phyloP scores from a whole-genome alignment of 2,888 invertebrate genomes.

The Pristionchus mayeri region DNA sequence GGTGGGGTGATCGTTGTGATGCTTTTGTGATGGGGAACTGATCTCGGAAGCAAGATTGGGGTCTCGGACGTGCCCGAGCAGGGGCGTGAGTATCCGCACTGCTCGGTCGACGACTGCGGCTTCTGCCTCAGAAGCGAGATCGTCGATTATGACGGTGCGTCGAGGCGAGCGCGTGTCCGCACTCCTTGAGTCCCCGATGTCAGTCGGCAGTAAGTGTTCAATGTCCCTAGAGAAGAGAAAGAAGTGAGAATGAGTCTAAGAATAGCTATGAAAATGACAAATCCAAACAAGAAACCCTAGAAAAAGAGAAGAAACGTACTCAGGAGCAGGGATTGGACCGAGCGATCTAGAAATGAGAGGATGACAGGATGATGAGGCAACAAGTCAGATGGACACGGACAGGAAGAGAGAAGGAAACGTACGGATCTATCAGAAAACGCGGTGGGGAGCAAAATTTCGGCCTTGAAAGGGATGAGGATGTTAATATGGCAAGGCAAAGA shows the following conservation, averaged over 20 bases:
- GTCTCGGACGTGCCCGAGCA: too few species aligned
- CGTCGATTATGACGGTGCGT: too few species aligned
- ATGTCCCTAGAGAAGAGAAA: conserved; percentile 1
- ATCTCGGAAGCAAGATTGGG: too few species aligned
- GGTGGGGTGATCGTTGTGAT: too few species aligned
- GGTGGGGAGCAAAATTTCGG: too few species aligned
- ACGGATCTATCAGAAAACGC: conserved; percentile 33
- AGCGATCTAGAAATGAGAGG: background rate
- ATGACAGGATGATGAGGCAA: background rate
- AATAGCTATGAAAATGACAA: background rate
- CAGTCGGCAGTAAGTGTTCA: background rate
- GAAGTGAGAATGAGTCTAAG: background rate
- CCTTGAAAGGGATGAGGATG: background rate
- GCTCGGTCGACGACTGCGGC: too few species aligned
- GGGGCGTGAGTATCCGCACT: too few species aligned
- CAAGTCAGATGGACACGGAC: background rate
- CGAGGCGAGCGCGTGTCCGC: too few species aligned
- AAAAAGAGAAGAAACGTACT: background rate
- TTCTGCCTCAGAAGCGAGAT: too few species aligned
- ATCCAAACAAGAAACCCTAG: background rate
- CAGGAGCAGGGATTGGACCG: conserved; percentile 8
- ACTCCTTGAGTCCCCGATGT: background rate
- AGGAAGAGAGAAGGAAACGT: background rate
- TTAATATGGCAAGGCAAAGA: background rate
- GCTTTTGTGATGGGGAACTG: too few species aligned